Evolutionary conservation across 2,888 invertebrate genomes (phyloP).

Genomic region (Metalampra italica): DNA sequence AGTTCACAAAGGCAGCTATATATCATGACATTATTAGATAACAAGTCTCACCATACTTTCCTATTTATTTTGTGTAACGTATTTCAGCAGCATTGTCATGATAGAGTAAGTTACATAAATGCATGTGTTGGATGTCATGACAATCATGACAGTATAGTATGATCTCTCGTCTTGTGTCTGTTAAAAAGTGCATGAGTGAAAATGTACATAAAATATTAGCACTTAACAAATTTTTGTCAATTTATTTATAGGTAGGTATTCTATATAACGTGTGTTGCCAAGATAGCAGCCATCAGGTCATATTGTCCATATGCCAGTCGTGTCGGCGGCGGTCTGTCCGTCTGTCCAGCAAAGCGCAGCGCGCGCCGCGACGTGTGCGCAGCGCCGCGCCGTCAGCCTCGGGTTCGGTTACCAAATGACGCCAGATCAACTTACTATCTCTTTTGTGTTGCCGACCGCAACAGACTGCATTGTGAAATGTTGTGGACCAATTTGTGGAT

Average conservation of each 20-base stretch:
- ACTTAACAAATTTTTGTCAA: no score
- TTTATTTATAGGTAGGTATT: neutral
- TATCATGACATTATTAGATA: no score
- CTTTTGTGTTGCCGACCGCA: neutral
- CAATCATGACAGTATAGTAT: no score
- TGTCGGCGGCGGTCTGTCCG: constrained; percentile 40
- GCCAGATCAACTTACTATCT: constrained; percentile 39
- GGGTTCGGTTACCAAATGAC: constrained; percentile 63
- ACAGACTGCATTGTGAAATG: neutral
- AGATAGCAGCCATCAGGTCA: neutral
- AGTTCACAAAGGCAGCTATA: neutral
- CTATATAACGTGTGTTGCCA: neutral
- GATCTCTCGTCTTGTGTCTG: no score
- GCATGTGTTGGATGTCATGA: no score
- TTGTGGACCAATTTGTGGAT: neutral
- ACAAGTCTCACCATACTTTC: no score
- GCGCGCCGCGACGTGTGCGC: constrained; percentile 48
- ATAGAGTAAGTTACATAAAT: no score
- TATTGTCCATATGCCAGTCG: constrained; percentile 9
- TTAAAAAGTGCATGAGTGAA: no score
- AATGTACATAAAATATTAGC: no score
- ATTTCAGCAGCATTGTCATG: no score
- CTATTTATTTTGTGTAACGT: no score
- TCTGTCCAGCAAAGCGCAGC: constrained; percentile 55
- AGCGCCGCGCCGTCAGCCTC: constrained; percentile 28